phyloP scores from a whole-genome alignment of 2,113 vertebrate genomes.

The Eolophus roseicapilla region DNA sequence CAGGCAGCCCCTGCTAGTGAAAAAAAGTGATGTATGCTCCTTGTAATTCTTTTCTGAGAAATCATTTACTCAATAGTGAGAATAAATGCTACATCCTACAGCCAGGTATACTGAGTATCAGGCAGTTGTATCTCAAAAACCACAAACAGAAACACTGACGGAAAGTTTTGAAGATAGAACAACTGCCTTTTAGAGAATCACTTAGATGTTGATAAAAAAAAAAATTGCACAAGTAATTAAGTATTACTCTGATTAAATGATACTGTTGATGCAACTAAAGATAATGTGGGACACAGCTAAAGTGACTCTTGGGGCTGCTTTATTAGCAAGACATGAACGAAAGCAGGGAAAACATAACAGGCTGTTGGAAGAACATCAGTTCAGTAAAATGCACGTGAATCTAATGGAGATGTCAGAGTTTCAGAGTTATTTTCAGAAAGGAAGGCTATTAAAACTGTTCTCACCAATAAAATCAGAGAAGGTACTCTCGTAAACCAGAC shows the following conservation, averaged over 20 bases:
- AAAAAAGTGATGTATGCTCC: neutral
- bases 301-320: neutral
- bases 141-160: neutral
- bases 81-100: neutral
- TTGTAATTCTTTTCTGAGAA: neutral
- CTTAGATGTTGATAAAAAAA: neutral
- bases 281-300: neutral
- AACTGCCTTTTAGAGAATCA: neutral
- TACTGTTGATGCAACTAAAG: neutral
- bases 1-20: neutral
- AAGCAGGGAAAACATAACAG: neutral
- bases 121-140: neutral
- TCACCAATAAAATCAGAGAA: neutral
- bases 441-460: neutral
- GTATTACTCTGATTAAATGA: neutral
- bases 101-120: neutral
- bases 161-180: neutral
- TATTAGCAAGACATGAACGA: neutral
- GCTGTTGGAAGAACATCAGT: neutral
- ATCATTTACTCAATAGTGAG: neutral
- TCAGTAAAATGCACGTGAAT: neutral
- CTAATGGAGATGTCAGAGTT: neutral
- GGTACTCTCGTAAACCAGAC: neutral
- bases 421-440: neutral
- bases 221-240: neutral